Evolutionary conservation across 2,797 vertebrate genomes (phyloP).

Genomic region (Pipistrellus nathusii): DNA sequence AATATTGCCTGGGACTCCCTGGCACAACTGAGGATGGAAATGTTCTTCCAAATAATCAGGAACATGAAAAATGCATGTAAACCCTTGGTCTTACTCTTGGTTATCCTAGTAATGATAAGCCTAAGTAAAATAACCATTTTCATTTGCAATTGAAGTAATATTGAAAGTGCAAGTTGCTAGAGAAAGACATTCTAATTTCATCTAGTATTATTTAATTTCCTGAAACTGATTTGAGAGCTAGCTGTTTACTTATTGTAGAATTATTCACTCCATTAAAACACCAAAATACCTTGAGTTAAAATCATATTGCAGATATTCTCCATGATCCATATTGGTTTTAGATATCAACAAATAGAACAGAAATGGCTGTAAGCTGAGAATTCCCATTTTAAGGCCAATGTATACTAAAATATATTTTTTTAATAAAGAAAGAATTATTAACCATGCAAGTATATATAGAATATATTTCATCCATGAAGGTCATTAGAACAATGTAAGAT

Average conservation of each 20-base stretch:
- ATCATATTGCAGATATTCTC: background rate
- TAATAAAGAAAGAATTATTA: background rate
- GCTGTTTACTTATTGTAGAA: background rate
- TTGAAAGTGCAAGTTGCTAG: background rate
- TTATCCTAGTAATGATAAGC: background rate
- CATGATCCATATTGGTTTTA: background rate
- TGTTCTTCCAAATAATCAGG: conserved; percentile 1
- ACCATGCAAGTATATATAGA: background rate
- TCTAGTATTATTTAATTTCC: background rate
- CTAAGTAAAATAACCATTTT: background rate
- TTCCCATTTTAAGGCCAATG: background rate
- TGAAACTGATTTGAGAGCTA: background rate
- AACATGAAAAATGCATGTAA: background rate
- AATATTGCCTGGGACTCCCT: background rate
- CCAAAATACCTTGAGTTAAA: background rate
- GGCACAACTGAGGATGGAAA: fast-evolving
- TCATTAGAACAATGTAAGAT: background rate
- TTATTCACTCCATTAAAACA: background rate
- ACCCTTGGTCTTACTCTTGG: background rate
- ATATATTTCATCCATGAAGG: background rate
- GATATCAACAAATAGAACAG: background rate
- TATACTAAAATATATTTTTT: background rate
- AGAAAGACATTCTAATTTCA: background rate
- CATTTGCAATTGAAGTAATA: background rate
- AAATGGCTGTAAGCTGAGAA: background rate